Base-by-base conservation (phyloP, 2,888 invertebrate species). In the Mythimna albipuncta region DNA sequence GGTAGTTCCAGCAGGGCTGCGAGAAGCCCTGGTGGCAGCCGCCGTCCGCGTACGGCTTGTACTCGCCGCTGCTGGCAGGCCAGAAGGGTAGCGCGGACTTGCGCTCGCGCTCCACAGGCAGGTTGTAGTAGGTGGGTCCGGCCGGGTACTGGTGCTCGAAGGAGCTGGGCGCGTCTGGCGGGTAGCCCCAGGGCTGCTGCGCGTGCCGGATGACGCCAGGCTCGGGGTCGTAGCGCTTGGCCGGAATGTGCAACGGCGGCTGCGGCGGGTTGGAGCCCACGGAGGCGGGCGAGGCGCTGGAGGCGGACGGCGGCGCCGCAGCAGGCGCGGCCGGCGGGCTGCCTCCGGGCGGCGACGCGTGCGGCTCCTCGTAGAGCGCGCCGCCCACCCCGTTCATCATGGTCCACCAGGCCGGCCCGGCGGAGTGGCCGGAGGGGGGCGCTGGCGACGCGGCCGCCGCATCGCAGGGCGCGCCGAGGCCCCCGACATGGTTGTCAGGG, bases 161-260 rank as follows among this genome's bases (percentile, higher is more conserved):
- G 81, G 97, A 96, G 21, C 97, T 96, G 50, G 97, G 96, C 64
- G 97, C 97, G 90, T 97, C 97, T 0, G 98, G 97, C 47, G 97
- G 97, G 93, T 98, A 98, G 89, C 97, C 97, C 98, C 98, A 98
- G 77, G 97, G 97, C 85, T 97, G 97, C 89, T 97, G 97, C 87
- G 98, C 97, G 95, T 98, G 98, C 85, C 98, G 96, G 89, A 98
- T 98, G 89, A 98, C 98, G 62, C 98, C 97, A 67, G 97, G 97
- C 89, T 97, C 97, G 75, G 97, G 97, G 83, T 96, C 96, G 91
- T 96, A 98, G 86, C 98, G 97, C 95, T 99, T 98, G 90, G 98
- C 98, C 85, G 98, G 99, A 95, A 99, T 98, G 96, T 99, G 98
- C 82, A 99, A 97, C 81, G 98, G 98, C 72, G 98, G 98, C 90